These are phyloP conservation scores for Cheumatopsyche charites DNA, from an alignment of 1,140 invertebrate species.

Conservation along the genomic window DNA sequence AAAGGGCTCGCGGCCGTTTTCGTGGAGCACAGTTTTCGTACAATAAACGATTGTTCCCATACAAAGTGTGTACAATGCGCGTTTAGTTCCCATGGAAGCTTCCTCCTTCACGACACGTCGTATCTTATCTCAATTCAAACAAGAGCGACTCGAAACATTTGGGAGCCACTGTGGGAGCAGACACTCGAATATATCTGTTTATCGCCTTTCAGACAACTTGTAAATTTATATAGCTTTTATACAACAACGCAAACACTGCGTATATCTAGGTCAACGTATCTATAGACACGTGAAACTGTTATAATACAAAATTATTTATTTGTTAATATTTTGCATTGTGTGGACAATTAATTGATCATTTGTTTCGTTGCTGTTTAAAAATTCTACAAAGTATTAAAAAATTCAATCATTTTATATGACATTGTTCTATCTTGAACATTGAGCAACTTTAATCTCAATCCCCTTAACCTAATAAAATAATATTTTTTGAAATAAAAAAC, in stretches of 20 bases:
- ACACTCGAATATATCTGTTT: not conserved
- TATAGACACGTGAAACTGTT: too few species aligned
- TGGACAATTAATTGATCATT: too few species aligned
- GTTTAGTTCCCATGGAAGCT: constrained; percentile 11
- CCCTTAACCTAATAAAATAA: too few species aligned
- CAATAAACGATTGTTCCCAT: constrained; percentile 8
- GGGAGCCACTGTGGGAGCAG: constrained; percentile 20
- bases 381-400: too few species aligned
- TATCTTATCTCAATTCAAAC: constrained; percentile 25
- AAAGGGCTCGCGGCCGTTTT: not conserved
- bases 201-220: not conserved
- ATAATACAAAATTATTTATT: too few species aligned
- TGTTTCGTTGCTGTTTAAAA: too few species aligned
- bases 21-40: not conserved
- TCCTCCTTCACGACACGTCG: constrained; percentile 10
- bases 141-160: constrained; percentile 17
- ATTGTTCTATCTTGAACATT: too few species aligned
- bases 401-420: too few species aligned
- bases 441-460: too few species aligned
- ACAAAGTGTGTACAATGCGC: not conserved
- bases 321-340: too few species aligned
- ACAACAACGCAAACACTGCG: not conserved
- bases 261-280: too few species aligned
- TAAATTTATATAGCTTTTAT: constrained; percentile 8
- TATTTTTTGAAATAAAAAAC: too few species aligned